Evolutionary conservation across 2,888 invertebrate species (phyloP).

Genomic region (Tipula confusa): DNA sequence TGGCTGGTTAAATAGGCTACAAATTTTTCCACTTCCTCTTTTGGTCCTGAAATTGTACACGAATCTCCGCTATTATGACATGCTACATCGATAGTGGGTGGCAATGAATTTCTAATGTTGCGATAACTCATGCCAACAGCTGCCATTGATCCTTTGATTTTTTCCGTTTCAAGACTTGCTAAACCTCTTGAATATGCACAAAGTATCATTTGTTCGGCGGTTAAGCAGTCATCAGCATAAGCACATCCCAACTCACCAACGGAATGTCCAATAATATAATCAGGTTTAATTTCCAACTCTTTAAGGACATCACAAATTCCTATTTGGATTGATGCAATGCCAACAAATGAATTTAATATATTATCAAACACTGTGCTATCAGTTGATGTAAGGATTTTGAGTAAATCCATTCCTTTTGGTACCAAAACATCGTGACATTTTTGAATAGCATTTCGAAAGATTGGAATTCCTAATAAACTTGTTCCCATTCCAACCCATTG

Average conservation of each 20-base stretch:
- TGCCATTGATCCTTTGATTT: constrained; percentile 81
- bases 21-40: constrained; percentile 61
- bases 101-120: constrained; percentile 58
- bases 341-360: constrained; percentile 66
- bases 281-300: constrained; percentile 60
- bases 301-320: constrained; percentile 60
- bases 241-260: constrained; percentile 93
- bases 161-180: constrained; percentile 64
- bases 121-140: constrained; percentile 68
- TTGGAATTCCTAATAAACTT: constrained; percentile 67
- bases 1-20: constrained; percentile 62
- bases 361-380: constrained; percentile 61
- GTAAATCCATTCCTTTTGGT: constrained; percentile 60
- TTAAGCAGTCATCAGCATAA: constrained; percentile 89
- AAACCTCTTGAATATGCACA: constrained; percentile 78
- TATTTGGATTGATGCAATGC: constrained; percentile 66
- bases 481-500: constrained; percentile 84
- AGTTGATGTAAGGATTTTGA: constrained; percentile 59
- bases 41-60: constrained; percentile 86
- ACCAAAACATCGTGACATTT: constrained; percentile 55
- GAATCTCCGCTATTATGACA: constrained; percentile 84
- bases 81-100: constrained; percentile 74
- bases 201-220: constrained; percentile 79
- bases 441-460: constrained; percentile 67
- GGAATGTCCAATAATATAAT: constrained; percentile 82